Evolutionary conservation across 2,888 invertebrate genomes (phyloP), one percentile per base, ranked within the genome.

Genomic region (Drosophila subsilvestris): DNA sequence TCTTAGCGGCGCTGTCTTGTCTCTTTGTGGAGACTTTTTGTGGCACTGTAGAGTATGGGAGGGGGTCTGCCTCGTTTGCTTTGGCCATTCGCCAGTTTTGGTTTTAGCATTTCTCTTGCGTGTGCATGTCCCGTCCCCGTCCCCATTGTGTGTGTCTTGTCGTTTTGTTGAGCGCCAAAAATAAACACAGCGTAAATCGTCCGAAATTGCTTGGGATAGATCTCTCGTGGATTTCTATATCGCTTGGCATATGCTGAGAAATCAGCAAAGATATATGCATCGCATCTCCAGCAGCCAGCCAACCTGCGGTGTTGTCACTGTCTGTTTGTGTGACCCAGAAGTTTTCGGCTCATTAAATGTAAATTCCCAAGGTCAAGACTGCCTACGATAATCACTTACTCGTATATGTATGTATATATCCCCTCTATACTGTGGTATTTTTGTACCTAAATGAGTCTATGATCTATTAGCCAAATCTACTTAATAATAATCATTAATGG

Each of bases 1-100:
- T n/a, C 29, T 49, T 20, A 8, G 7, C n/a, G 37, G 2, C 37
- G 14, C 14, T 37, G 7, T n/a, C 50, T 44, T 53, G 47, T n/a
- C 49, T 17, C 5, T 18, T 25, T 62, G 44, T 80, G 81, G 76
- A 78, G 85, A 80, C 61, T 70, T 76, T 60, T 50, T 7, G 37
- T 37, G 32, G 32, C 27, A 25, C 44, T 72, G 50, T 59, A 51
- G 45, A 43, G 25, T 79, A 75, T 79, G 78, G 73, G 25, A 25
- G 25, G 5, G 25, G 22, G 22, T 20, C 67, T 25, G 70, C 84
- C 63, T 67, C 67, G 65, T 78, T 84, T 80, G 61, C 73, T 80
- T 84, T 80, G 82, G 79, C 85, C 68, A 47, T 18, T 60, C 59
- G 82, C 85, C 85, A 80, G 85, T 20, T 37, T 37, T 14, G 37